phyloP scores from a whole-genome alignment of 2,113 vertebrate species.

The Cardinalis cardinalis region DNA sequence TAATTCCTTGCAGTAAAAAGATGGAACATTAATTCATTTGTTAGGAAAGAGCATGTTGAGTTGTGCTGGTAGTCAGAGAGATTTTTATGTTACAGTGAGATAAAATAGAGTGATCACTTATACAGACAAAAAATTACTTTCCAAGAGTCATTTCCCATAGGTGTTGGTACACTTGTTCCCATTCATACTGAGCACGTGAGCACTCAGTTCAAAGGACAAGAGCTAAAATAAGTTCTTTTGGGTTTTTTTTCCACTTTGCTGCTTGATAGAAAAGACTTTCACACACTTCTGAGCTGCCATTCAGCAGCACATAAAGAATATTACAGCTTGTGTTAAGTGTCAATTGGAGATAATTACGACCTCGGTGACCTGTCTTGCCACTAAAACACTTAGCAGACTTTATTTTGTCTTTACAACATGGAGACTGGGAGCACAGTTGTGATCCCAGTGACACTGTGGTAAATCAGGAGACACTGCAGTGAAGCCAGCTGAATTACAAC shows the following conservation, averaged over 20 bases:
- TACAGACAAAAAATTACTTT: not conserved
- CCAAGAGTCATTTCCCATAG: not conserved
- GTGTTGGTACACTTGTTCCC: not conserved
- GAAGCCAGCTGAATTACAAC: not conserved
- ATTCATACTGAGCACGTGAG: not conserved
- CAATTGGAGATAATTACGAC: slow-evolving; percentile 49
- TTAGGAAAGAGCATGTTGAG: not conserved
- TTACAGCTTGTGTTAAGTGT: slow-evolving; percentile 25
- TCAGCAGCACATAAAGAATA: slow-evolving; percentile 18
- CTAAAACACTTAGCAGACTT: slow-evolving; percentile 34
- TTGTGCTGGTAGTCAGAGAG: not conserved
- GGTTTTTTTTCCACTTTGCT: not conserved
- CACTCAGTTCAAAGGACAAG: not conserved
- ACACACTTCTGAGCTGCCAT: not conserved
- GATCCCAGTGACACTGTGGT: not conserved
- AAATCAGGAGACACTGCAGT: not conserved
- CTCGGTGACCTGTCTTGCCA: slow-evolving; percentile 26
- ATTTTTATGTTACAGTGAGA: not conserved
- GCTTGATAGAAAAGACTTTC: not conserved
- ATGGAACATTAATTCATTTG: not conserved
- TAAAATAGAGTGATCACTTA: not conserved
- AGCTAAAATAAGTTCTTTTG: slow-evolving; percentile 2
- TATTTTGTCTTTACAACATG: slow-evolving; percentile 1
- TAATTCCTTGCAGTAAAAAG: not conserved
- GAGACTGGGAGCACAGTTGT: not conserved